Evolutionary conservation across 2,797 vertebrate species (phyloP).

Genomic region (Microctenopoma steveboyesi): DNA sequence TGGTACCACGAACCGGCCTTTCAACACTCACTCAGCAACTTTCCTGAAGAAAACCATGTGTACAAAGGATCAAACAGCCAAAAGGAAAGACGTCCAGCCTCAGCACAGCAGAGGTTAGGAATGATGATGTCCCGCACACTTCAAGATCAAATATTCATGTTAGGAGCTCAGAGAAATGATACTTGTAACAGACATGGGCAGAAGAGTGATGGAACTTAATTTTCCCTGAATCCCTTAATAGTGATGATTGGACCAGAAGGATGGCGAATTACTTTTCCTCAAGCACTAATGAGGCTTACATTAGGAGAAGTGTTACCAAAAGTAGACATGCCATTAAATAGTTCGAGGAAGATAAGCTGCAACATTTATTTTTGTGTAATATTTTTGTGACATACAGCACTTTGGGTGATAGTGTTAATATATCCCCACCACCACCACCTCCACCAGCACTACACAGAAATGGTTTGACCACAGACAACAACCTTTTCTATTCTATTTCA

Average conservation of each 20-base stretch:
- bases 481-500: too few relatives aligned
- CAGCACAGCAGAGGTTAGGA: constrained; percentile 39
- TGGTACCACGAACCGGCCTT: constrained; percentile 64
- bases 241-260: constrained; percentile 67
- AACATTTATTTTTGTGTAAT: too few relatives aligned
- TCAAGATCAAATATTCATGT: constrained; percentile 53
- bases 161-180: constrained; percentile 38
- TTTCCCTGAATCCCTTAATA: constrained; percentile 58
- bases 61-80: constrained; percentile 64
- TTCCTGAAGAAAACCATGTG: constrained; percentile 75
- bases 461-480: too few relatives aligned
- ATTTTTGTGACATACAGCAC: too few relatives aligned
- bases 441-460: too few relatives aligned
- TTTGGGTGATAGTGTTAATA: too few relatives aligned
- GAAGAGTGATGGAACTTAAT: constrained; percentile 55
- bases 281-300: constrained; percentile 46
- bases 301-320: constrained; percentile 17
- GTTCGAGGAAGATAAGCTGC: not conserved
- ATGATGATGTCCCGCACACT: constrained; percentile 36
- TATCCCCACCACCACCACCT: too few relatives aligned
- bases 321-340: not conserved
- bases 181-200: constrained; percentile 36
- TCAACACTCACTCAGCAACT: constrained; percentile 70
- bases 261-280: constrained; percentile 58
- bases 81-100: constrained; percentile 45